A percentile compares a stretch with the other conserved stretches of the same genome.
Conservation (phyloP, 2,797 vertebrate species). For the Esox masquinongy region DNA sequence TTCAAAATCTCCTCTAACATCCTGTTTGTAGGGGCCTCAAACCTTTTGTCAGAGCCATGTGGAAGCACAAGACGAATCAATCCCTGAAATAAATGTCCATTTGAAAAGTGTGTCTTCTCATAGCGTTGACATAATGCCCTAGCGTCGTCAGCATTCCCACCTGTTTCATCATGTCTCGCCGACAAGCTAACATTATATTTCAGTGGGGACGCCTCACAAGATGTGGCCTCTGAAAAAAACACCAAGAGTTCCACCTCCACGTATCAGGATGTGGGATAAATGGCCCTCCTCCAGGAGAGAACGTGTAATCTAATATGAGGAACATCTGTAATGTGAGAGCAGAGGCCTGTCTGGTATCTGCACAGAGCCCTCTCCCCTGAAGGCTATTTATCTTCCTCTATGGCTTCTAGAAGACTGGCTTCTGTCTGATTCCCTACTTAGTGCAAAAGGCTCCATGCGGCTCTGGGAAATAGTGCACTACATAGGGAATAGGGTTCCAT, state of each 20-base stretch:
- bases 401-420: no score
- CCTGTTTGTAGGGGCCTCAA: no score
- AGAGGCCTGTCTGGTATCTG: no score
- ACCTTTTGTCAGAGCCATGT: no score
- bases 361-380: not conserved
- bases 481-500: not conserved
- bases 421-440: no score
- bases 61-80: no score
- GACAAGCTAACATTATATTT: slow-evolving; percentile 64
- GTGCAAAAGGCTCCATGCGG: slow-evolving; percentile 5
- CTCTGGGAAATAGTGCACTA: not conserved
- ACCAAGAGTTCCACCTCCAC: slow-evolving; percentile 59
- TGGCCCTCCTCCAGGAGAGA: no score
- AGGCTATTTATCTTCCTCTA: not conserved
- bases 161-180: slow-evolving; percentile 41
- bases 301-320: no score
- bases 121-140: slow-evolving; percentile 52
- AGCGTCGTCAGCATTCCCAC: slow-evolving; percentile 58
- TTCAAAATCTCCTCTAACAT: no score
- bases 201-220: slow-evolving; percentile 55
- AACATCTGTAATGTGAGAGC: no score
- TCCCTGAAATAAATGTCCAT: no score
- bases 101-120: slow-evolving; percentile 30
- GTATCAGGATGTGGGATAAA: slow-evolving; percentile 44
- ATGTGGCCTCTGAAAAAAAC: slow-evolving; percentile 66